Evolutionary conservation across 23 tunicate genomes (phyloP).

Genomic region (Oikopleura dioica): DNA sequence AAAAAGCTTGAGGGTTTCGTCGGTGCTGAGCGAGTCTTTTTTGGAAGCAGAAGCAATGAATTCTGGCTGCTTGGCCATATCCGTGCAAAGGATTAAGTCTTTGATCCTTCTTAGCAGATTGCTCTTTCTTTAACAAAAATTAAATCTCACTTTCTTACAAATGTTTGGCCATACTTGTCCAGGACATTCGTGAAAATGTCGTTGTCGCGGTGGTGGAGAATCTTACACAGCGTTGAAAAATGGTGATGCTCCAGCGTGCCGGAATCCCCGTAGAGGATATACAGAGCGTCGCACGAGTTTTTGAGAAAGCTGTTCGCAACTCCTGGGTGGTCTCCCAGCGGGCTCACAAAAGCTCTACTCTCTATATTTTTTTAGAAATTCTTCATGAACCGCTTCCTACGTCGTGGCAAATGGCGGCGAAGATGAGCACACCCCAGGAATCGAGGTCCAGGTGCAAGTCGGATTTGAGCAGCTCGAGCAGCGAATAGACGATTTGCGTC

Average conservation of each 20-base stretch:
- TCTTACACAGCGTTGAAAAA: conserved; percentile 16
- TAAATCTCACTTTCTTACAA: too few species aligned
- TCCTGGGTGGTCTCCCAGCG: conserved; percentile 23
- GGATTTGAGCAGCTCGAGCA: conserved; percentile 15
- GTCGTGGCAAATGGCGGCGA: conserved; percentile 29
- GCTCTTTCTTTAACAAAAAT: not conserved
- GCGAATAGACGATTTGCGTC: conserved; percentile 30
- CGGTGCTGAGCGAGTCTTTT: conserved; percentile 19
- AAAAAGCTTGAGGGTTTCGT: conserved; percentile 16
- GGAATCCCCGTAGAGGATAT: conserved; percentile 17
- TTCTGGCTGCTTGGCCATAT: conserved; percentile 32
- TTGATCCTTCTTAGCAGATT: conserved; percentile 6
- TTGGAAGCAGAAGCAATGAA: not conserved
- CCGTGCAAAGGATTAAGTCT: conserved; percentile 24
- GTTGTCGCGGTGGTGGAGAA: not conserved
- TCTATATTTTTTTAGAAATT: too few species aligned
- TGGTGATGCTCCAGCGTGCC: conserved; percentile 32
- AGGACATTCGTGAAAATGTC: conserved; percentile 21
- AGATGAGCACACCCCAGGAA: conserved; percentile 20
- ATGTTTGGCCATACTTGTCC: too few species aligned
- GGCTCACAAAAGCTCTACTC: not conserved
- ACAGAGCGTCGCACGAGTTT: conserved; percentile 11
- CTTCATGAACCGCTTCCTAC: too few species aligned
- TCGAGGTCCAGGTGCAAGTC: conserved; percentile 18
- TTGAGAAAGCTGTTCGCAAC: conserved; percentile 17